Evolutionary conservation across 2,113 vertebrate species (phyloP).

Genomic region (Genyomyrus donnyi): DNA sequence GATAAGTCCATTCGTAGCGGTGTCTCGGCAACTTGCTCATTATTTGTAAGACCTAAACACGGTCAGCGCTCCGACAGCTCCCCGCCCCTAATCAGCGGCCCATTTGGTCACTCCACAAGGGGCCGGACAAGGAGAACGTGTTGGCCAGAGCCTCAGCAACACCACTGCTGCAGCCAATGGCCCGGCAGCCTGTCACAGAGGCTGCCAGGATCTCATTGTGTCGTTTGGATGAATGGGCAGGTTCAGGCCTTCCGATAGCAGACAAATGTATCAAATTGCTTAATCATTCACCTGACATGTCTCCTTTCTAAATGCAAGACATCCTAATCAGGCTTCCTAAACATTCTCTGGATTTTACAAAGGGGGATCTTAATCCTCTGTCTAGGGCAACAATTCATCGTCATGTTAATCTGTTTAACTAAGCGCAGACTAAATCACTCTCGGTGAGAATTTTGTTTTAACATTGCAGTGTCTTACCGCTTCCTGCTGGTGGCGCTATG

Average conservation of each 20-base stretch:
- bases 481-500: neutral
- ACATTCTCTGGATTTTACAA: slow-evolving; percentile 3
- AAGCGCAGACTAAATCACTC: neutral
- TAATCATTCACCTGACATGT: neutral
- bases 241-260: slow-evolving; percentile 20
- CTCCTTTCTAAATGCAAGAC: neutral
- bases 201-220: neutral
- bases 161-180: neutral
- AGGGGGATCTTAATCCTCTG: neutral
- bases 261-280: slow-evolving; percentile 1
- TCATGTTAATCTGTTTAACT: neutral
- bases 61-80: neutral
- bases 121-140: neutral
- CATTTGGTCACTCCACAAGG: neutral
- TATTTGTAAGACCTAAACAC: neutral
- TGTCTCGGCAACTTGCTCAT: neutral
- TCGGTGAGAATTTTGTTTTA: neutral
- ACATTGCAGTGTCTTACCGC: neutral
- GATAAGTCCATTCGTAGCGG: neutral
- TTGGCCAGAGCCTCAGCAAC: neutral
- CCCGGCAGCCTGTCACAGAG: neutral
- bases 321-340: neutral
- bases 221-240: slow-evolving; percentile 17
- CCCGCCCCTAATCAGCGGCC: neutral
- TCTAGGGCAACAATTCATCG: neutral